These are phyloP conservation scores for Polia nebulosa DNA, from an alignment of 2,888 invertebrate genomes.

Conservation along the genomic window DNA sequence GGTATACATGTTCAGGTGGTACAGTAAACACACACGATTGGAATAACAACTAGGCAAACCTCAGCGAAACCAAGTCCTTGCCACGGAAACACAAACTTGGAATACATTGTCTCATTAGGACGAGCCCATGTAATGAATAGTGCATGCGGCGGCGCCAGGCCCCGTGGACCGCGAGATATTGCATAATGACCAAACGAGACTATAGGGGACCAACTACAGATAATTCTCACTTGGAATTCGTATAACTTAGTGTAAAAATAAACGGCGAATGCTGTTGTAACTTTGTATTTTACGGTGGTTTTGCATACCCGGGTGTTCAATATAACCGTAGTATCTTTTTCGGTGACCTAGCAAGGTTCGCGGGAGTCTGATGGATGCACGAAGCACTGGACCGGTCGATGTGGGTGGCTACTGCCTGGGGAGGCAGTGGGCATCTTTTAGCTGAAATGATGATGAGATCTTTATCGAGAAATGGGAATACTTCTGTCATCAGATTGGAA, in stretches of 20 bases:
- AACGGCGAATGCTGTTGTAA: slow-evolving; percentile 16
- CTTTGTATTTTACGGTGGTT: slow-evolving; percentile 9
- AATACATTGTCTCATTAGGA: slow-evolving; percentile 79
- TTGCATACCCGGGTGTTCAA: not conserved
- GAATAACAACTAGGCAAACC: slow-evolving; percentile 59
- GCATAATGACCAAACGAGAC: slow-evolving; percentile 70
- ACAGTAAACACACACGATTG: slow-evolving; percentile 51
- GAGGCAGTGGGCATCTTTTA: not conserved
- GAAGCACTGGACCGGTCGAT: not conserved
- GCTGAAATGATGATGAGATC: not conserved
- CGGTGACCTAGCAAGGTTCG: not conserved
- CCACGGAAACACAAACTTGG: slow-evolving; percentile 72
- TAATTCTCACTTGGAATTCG: slow-evolving; percentile 38
- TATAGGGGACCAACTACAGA: slow-evolving; percentile 36
- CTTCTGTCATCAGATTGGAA: not conserved
- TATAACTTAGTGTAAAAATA: slow-evolving; percentile 41
- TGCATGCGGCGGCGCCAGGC: slow-evolving; percentile 71
- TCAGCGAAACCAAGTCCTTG: slow-evolving; percentile 58
- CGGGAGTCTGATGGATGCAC: too few relatives aligned
- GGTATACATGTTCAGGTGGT: slow-evolving; percentile 43
- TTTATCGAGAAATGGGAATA: not conserved
- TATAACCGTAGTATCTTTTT: not conserved
- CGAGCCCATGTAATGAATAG: slow-evolving; percentile 77
- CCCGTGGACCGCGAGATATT: slow-evolving; percentile 64
- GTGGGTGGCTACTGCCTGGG: not conserved